Evolutionary conservation across 2,113 vertebrate genomes (phyloP).

Genomic region (Leuciscus idus): DNA sequence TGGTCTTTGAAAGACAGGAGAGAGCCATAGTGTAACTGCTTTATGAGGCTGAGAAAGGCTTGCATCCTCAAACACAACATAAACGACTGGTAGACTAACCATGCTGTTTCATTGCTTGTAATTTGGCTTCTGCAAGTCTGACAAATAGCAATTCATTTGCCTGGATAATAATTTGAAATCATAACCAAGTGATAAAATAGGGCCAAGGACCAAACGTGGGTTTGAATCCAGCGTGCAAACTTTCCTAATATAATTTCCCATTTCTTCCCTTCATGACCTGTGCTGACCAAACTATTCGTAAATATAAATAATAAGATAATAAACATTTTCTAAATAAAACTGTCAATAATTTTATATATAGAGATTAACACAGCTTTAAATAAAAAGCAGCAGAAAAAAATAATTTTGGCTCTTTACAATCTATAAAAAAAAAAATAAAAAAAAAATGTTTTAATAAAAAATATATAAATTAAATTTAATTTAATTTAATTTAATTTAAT

Average conservation of each 20-base stretch:
- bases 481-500: background rate
- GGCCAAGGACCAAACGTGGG: background rate
- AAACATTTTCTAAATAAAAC: background rate
- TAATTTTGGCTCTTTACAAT: background rate
- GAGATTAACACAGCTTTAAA: background rate
- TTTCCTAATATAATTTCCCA: background rate
- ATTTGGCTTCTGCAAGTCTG: background rate
- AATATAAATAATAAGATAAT: background rate
- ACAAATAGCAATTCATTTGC: background rate
- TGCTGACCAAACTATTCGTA: background rate
- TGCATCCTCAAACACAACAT: constrained; percentile 29
- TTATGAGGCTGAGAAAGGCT: constrained; percentile 8
- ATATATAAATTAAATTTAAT: background rate
- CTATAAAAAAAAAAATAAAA: background rate
- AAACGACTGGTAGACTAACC: background rate
- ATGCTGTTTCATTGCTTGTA: background rate
- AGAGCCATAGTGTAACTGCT: constrained; percentile 29
- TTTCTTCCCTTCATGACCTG: background rate
- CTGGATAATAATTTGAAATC: background rate
- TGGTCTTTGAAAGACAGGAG: constrained; percentile 53
- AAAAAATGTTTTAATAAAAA: background rate
- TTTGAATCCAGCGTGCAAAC: background rate
- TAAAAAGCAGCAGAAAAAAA: background rate
- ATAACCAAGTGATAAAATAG: background rate
- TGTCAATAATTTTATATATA: background rate